A percentile compares a stretch with the other conserved stretches of the same genome.
Conservation (phyloP, 2,888 invertebrate species). For the Acrobasis repandana region DNA sequence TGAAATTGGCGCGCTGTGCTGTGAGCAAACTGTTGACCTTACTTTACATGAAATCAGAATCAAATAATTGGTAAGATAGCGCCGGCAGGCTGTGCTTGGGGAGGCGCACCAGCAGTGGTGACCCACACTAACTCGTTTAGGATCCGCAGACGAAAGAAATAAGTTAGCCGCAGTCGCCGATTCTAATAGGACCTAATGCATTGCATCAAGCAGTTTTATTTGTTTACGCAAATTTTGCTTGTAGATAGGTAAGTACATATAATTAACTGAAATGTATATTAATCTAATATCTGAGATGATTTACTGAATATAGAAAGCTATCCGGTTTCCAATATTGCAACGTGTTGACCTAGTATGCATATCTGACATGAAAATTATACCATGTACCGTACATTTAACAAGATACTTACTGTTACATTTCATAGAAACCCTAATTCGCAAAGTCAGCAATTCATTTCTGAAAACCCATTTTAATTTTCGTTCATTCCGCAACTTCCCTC, state of each 20-base stretch:
- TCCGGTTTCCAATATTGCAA: neutral
- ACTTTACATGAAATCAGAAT: neutral
- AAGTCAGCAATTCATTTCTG: conserved; percentile 29
- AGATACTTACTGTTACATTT: neutral
- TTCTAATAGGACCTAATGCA: conserved; percentile 60
- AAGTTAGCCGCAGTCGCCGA: conserved; percentile 71
- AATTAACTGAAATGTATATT: neutral
- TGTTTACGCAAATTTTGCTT: conserved; percentile 36
- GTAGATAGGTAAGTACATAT: no score
- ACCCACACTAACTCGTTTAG: conserved; percentile 68
- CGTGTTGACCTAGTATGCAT: neutral
- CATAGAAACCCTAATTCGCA: conserved; percentile 20
- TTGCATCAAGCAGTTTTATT: conserved; percentile 50
- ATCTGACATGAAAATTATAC: neutral
- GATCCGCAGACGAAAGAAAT: conserved; percentile 75
- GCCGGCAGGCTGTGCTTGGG: neutral
- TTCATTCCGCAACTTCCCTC: conserved; percentile 35
- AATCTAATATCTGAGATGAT: no score
- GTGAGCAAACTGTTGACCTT: no score
- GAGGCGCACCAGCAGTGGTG: neutral
- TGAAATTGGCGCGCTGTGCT: neutral
- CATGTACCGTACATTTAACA: neutral
- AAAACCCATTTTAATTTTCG: conserved; percentile 31
- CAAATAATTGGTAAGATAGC: neutral
- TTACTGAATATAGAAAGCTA: neutral